Evolutionary conservation across 2,113 vertebrate genomes (phyloP).

Genomic region (Lichenostomus cassidix): DNA sequence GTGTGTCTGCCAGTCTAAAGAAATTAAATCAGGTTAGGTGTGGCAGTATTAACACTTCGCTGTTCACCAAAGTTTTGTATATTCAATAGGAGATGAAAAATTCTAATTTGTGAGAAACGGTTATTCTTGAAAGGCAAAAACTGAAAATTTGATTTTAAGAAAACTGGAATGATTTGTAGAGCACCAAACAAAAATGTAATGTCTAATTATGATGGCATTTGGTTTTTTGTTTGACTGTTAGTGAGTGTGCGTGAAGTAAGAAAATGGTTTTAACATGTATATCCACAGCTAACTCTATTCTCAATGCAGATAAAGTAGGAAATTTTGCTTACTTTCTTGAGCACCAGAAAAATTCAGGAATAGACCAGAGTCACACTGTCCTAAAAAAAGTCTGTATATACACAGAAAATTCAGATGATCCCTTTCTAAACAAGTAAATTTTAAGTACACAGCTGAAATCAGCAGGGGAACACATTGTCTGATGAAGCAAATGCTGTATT

Average conservation of each 20-base stretch:
- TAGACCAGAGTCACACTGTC: background rate
- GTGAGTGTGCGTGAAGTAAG: background rate
- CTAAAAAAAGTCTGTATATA: background rate
- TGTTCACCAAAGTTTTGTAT: background rate
- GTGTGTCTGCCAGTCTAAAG: background rate
- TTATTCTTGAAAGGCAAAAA: background rate
- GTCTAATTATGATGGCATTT: background rate
- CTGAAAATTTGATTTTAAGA: background rate
- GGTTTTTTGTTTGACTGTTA: background rate
- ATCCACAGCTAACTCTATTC: background rate
- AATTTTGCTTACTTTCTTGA: background rate
- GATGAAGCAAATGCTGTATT: background rate
- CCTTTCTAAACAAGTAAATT: background rate
- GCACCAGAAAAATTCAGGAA: background rate
- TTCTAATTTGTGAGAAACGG: background rate
- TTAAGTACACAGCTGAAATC: background rate
- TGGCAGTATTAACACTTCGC: background rate
- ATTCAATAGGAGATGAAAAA: background rate
- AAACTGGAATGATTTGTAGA: background rate
- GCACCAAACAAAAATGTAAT: background rate
- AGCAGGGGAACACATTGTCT: background rate
- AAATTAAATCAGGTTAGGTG: background rate
- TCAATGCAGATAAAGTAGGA: background rate
- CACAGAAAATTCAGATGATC: background rate
- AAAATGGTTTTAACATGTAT: fast-evolving